Conservation (phyloP, 1,140 invertebrate genomes). For the Odontomachus brunneus region DNA sequence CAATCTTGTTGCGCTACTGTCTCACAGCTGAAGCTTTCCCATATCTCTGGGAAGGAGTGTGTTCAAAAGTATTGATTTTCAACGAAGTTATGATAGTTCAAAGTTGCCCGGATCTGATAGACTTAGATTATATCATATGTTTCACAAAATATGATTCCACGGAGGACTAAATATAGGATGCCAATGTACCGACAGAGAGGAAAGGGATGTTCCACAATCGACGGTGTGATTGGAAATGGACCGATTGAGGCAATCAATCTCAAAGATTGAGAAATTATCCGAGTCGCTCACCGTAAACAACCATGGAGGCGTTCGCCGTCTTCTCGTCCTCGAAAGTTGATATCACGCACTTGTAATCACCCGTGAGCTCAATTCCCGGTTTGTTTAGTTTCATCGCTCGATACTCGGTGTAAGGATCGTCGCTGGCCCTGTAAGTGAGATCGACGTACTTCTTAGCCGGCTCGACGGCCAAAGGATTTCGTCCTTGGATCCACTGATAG, state of each 20-base stretch:
- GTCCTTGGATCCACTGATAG: conserved; percentile 92
- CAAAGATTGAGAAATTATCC: not conserved
- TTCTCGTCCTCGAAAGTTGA: conserved; percentile 90
- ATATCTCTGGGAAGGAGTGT: too few species aligned
- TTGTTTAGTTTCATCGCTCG: conserved; percentile 91
- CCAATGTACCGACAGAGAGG: too few species aligned
- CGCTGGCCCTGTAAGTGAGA: conserved; percentile 88
- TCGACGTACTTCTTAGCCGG: conserved; percentile 89
- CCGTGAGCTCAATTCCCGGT: conserved; percentile 90
- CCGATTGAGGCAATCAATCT: not conserved
- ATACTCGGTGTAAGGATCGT: conserved; percentile 90
- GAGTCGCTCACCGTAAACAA: conserved; percentile 90
- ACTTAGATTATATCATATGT: too few species aligned
- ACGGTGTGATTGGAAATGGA: not conserved
- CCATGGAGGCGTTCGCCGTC: conserved; percentile 88
- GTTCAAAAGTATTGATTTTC: too few species aligned
- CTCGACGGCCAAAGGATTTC: conserved; percentile 87
- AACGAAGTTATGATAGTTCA: too few species aligned
- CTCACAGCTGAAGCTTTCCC: too few species aligned
- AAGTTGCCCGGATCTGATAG: too few species aligned
- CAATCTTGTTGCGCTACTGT: too few species aligned
- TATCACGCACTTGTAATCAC: conserved; percentile 92
- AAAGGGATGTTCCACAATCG: too few species aligned
- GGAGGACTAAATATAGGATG: too few species aligned
- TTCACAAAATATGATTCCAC: too few species aligned